These are phyloP conservation scores for Natator depressus DNA, from an alignment of 2,113 vertebrate genomes.

Conservation along the genomic window DNA sequence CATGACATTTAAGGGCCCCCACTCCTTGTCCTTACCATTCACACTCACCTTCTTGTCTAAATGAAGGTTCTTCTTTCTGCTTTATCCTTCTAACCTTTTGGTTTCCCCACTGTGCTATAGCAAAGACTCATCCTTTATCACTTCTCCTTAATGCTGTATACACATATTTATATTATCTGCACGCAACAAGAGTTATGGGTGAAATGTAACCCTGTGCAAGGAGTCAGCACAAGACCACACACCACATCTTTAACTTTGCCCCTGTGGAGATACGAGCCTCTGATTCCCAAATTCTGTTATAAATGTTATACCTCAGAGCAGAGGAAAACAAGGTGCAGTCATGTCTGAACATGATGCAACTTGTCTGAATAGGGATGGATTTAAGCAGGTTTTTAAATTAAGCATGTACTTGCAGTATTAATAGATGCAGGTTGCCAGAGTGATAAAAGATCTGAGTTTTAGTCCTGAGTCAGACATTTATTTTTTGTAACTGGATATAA, in stretches of 20 bases:
- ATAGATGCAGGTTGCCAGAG: neutral
- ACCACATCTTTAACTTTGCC: neutral
- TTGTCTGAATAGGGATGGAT: neutral
- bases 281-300: neutral
- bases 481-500: neutral
- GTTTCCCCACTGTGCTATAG: neutral
- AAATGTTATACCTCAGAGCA: neutral
- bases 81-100: neutral
- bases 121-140: neutral
- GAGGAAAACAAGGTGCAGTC: neutral
- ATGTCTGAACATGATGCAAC: neutral
- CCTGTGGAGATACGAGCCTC: neutral
- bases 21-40: neutral
- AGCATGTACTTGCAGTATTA: neutral
- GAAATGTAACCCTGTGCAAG: neutral
- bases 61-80: neutral
- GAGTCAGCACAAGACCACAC: no score
- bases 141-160: neutral
- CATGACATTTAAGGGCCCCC: neutral
- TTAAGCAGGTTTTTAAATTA: rapidly evolving
- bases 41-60: neutral
- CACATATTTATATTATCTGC: neutral
- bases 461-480: neutral
- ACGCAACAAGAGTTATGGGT: neutral
- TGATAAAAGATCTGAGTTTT: neutral